phyloP scores from a whole-genome alignment of 2,888 invertebrate genomes.

The Hedychridium roseum region DNA sequence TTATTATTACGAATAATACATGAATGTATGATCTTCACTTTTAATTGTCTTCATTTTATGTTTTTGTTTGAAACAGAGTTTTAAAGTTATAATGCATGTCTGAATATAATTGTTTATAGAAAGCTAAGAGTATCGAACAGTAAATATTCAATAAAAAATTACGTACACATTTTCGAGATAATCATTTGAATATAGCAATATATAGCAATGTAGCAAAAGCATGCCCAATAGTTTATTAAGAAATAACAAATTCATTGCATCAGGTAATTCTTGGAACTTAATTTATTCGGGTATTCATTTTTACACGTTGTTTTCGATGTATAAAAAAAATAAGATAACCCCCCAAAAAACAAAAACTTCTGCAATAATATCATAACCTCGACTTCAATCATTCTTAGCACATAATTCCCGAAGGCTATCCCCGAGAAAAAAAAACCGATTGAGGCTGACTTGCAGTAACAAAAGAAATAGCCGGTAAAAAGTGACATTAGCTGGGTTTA shows the following conservation, averaged over 20 bases:
- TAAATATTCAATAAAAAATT: not conserved
- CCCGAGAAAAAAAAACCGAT: not conserved
- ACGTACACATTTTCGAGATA: too few species aligned
- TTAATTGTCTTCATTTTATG: not conserved
- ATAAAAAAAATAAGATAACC: not conserved
- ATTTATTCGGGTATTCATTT: not conserved
- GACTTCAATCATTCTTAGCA: not conserved
- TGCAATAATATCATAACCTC: not conserved
- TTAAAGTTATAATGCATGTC: not conserved
- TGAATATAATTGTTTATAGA: not conserved
- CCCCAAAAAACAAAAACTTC: not conserved
- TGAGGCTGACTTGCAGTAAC: too few species aligned
- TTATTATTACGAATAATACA: not conserved
- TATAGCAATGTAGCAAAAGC: too few species aligned
- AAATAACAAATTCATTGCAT: not conserved
- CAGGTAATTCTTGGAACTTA: not conserved
- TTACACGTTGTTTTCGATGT: not conserved
- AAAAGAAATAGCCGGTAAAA: too few species aligned
- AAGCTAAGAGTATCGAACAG: not conserved
- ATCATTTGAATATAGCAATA: too few species aligned
- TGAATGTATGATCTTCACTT: not conserved
- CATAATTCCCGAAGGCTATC: too few species aligned
- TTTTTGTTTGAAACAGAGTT: not conserved
- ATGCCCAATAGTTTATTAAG: not conserved
- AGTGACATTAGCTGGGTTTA: constrained; percentile 7